Base-by-base conservation (phyloP, 2,888 invertebrate species). In the Sinohyriopsis cumingii region DNA sequence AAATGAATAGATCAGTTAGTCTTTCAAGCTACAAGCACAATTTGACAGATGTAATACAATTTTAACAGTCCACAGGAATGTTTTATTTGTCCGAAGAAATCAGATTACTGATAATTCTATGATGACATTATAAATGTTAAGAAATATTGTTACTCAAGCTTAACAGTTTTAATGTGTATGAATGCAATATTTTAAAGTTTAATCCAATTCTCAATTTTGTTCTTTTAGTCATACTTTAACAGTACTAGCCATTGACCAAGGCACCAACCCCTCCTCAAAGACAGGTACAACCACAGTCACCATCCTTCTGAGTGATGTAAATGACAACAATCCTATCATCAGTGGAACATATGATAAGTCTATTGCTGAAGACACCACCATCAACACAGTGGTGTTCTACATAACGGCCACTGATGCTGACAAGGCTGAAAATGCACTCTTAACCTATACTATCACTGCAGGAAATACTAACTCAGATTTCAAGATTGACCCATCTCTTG, bases 401-500 rank as follows among this genome's bases (percentile, higher is more conserved):
- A 66, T 87, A 15, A 68, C 64, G 12, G 85, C 84, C 1, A 79
- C 82, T 19, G 87, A 87, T 71, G 72, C 63, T 2, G 87, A 87
- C 65, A 67, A 60, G 1, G 79, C 80, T 6, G 77, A 73, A 28
- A 84, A 86, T 67, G 78, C 72, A 7, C 73, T 74, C 22, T 62
- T 87, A 22, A 69, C 68, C 9, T 87, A 81, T 67, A 25, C 68
- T 7, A 81, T 88, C 59, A 75, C 75, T 7, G 69, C 68, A 59
- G 88, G 88, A 9, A 83, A 87, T 64, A 80, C 78, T 0, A 74
- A 81, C 57, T 72, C 57, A 45, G 82, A 83, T 68, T 86, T 86
- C 65, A 69, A 55, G 33, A 79, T 86, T 20, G 84, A 84, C 54
- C 54, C 71, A 6, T 67, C 65, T 12, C 70, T 76, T 22, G 86